Evolutionary conservation across 2,888 invertebrate genomes (phyloP).

Genomic region (Lasioglossum leucozonium): DNA sequence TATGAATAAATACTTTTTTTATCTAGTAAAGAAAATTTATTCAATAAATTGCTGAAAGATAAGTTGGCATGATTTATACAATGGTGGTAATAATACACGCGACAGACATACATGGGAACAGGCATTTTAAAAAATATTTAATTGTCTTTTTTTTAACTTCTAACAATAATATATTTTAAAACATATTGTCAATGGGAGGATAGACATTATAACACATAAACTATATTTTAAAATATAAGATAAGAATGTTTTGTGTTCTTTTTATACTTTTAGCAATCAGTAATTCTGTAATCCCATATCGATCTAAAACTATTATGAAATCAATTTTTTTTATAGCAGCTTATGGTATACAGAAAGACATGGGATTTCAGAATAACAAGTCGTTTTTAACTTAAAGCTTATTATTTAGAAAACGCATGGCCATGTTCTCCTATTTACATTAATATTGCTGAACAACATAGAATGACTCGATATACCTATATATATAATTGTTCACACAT

Average conservation of each 20-base stretch:
- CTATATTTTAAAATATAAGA: conserved; percentile 81
- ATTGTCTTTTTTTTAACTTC: conserved; percentile 75
- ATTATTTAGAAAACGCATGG: conserved; percentile 56
- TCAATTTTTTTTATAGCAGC: conserved; percentile 14
- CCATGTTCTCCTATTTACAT: conserved; percentile 56
- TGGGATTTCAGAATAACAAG: conserved; percentile 52
- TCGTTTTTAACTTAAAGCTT: conserved; percentile 46
- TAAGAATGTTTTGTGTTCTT: conserved; percentile 61
- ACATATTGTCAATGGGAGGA: conserved; percentile 84
- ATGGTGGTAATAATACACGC: background rate
- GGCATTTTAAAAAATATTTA: conserved; percentile 31
- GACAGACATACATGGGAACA: background rate
- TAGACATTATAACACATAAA: conserved; percentile 83
- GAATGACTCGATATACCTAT: conserved; percentile 48
- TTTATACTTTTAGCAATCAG: conserved; percentile 32
- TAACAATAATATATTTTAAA: conserved; percentile 84
- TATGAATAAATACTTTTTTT: background rate
- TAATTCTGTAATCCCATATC: conserved; percentile 54
- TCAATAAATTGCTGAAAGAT: background rate
- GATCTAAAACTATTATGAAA: background rate
- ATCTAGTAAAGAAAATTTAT: conserved; percentile 5
- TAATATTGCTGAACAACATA: conserved; percentile 48
- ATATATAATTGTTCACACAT: conserved; percentile 25
- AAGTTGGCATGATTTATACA: background rate
- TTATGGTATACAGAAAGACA: conserved; percentile 18